These are phyloP conservation scores for Rallus crepitans DNA, from an alignment of 2,797 vertebrate species.

Conservation along the genomic window DNA sequence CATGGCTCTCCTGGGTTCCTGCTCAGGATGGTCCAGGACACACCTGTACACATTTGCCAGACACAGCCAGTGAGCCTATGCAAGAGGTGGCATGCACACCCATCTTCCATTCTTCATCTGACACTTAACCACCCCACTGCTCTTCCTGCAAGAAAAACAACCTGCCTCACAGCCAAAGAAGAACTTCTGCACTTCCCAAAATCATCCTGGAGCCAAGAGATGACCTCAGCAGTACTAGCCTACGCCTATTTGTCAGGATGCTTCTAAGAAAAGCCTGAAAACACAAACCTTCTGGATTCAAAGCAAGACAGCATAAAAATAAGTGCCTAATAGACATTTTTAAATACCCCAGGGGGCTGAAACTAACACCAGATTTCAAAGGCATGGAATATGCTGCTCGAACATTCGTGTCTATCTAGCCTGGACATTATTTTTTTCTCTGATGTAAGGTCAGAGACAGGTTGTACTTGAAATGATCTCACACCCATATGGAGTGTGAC, in stretches of 20 bases:
- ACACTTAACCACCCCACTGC: not conserved
- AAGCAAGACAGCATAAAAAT: not conserved
- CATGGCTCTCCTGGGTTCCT: not conserved
- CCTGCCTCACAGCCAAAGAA: accelerated
- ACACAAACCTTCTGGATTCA: not conserved
- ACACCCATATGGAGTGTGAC: not conserved
- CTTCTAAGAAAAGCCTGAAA: slow-evolving; percentile 1
- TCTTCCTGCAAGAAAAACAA: not conserved
- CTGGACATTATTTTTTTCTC: not conserved
- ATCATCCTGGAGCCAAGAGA: not conserved
- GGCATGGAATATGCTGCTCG: not conserved
- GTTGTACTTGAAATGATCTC: not conserved
- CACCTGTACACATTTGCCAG: accelerated
- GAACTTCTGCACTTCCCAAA: not conserved
- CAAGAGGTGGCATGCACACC: not conserved
- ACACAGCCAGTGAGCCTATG: not conserved
- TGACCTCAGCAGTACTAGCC: not conserved
- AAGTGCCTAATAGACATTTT: not conserved
- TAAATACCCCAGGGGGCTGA: not conserved
- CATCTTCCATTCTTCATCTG: not conserved
- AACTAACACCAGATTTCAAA: not conserved
- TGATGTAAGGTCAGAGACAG: not conserved
- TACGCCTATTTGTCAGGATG: not conserved
- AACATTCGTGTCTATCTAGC: not conserved
- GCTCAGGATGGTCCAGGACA: not conserved